Conservation (phyloP, 2,888 invertebrate genomes). For the Papilio demoleus region DNA sequence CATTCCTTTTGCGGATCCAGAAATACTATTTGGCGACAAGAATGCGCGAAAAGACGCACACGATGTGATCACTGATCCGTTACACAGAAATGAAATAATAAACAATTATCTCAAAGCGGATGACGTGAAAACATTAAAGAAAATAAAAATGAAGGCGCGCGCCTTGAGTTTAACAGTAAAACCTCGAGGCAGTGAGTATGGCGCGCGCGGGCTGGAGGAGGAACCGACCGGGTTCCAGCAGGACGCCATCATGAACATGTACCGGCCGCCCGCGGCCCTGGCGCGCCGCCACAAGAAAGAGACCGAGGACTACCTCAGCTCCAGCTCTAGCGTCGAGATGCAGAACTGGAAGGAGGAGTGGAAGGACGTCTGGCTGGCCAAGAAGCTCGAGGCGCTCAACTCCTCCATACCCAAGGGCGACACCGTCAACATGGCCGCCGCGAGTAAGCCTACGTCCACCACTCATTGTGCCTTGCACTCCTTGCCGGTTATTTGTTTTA, state of each 20-base stretch:
- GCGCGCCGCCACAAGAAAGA: conserved; percentile 23
- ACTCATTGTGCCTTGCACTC: background rate
- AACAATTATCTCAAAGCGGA: conserved; percentile 17
- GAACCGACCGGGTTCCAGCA: conserved; percentile 46
- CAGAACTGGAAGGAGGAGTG: conserved; percentile 55
- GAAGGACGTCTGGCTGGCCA: conserved; percentile 52
- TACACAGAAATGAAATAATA: conserved; percentile 13
- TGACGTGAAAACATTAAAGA: conserved; percentile 10
- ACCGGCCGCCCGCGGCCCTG: conserved; percentile 8
- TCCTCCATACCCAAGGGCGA: conserved; percentile 56
- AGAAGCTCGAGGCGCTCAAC: conserved; percentile 58
- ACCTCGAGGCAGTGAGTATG: background rate
- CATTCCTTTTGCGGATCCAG: background rate
- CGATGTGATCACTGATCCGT: conserved; percentile 13
- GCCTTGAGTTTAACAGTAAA: conserved; percentile 5
- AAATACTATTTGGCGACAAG: background rate
- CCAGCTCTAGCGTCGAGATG: conserved; percentile 53
- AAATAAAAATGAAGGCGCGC: conserved; percentile 15
- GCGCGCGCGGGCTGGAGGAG: conserved; percentile 13
- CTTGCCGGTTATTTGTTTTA: background rate
- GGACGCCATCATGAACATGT: conserved; percentile 56
- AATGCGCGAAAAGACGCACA: background rate
- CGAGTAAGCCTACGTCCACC: conserved; percentile 53
- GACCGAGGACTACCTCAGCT: conserved; percentile 39
- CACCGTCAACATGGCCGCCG: conserved; percentile 69